Base-by-base conservation (phyloP, 2,797 vertebrate genomes). In the Acestrorhynchus altus region DNA sequence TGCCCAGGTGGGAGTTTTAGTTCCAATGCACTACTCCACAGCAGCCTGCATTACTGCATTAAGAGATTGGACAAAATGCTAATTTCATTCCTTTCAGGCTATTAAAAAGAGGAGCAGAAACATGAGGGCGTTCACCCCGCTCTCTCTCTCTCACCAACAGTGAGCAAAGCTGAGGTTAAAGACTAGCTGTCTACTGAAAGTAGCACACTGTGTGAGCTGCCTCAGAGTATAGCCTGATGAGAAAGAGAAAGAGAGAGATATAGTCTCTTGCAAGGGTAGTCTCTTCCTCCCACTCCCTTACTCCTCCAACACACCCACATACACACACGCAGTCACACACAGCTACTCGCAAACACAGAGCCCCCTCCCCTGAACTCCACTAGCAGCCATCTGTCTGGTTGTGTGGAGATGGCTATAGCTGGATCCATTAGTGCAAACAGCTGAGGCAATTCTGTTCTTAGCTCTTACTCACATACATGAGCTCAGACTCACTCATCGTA, bases 371-470 rank as follows among this genome's bases (percentile, higher is more conserved):
- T 65, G 26, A 56, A 78, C 68, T 78, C 67, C 68, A 72, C 64
- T 39, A 39, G 76, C 42, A 67, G 59, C 79, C 82, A 81, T 83
- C 80, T 83, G 81, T 84, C 72, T 83, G 76, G 69, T 60, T 79
- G 83, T 75, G 68, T 72, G 77, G 59, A 76, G 79, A 76, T 47
- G 52, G 70, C 52, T 73, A 60, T 78, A 47, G 68, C 47, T 72
- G 76, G 76, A 65, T 47, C 11, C 78, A 79, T 81, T 75, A 79
- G 76, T 9, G 56, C 42, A 54, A 77, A 71, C 67, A 83, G 79
- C 72, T 52, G 42, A 72, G 63, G 67, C 82, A 73, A 67, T 56
- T 79, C 78, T 79, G 82, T 80, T 76, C 77, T 73, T 79, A 40
- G 79, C 77, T 83, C 73, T 60, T 71, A 31, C 66, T 83, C 67